Percentiles rank a stretch among this genome's conserved stretches.
phyloP scores from a whole-genome alignment of 2,888 invertebrate species.

The Scrobipalpa costella region DNA sequence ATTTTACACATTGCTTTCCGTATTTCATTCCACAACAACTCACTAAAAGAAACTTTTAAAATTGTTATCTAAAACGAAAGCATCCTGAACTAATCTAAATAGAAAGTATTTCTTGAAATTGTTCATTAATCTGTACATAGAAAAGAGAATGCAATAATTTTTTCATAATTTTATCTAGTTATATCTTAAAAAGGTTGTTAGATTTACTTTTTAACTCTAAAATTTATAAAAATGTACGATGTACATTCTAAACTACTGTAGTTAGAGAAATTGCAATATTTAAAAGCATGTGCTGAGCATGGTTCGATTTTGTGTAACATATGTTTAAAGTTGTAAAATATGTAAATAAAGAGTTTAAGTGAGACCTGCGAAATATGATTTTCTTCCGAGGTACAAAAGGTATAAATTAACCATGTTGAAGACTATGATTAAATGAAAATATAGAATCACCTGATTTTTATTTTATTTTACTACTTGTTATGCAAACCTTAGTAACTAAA shows the following conservation, averaged over 20 bases:
- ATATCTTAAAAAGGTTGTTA: slow-evolving; percentile 63
- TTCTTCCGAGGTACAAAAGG: slow-evolving; percentile 79
- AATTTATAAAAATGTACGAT: slow-evolving; percentile 66
- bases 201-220: slow-evolving; percentile 56
- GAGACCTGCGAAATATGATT: slow-evolving; percentile 78
- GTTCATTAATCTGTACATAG: slow-evolving; percentile 63
- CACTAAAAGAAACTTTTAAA: slow-evolving; percentile 46
- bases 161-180: slow-evolving; percentile 68
- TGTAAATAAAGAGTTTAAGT: slow-evolving; percentile 77
- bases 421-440: slow-evolving; percentile 77
- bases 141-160: slow-evolving; percentile 71
- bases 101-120: slow-evolving; percentile 51
- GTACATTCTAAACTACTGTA: slow-evolving; percentile 75
- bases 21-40: slow-evolving; percentile 47
- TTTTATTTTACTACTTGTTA: slow-evolving; percentile 36
- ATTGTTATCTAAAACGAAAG: slow-evolving; percentile 45
- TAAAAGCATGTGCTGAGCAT: slow-evolving; percentile 58
- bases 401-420: slow-evolving; percentile 80
- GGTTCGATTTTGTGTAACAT: slow-evolving; percentile 66
- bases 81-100: slow-evolving; percentile 45
- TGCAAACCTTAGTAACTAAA: background rate
- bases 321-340: slow-evolving; percentile 75
- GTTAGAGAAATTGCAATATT: slow-evolving; percentile 71
- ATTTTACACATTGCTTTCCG: slow-evolving; percentile 60
- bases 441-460: slow-evolving; percentile 52